These are phyloP conservation scores for Vicugna pacos DNA, from an alignment of 2,113 vertebrate genomes.

Conservation along the genomic window DNA sequence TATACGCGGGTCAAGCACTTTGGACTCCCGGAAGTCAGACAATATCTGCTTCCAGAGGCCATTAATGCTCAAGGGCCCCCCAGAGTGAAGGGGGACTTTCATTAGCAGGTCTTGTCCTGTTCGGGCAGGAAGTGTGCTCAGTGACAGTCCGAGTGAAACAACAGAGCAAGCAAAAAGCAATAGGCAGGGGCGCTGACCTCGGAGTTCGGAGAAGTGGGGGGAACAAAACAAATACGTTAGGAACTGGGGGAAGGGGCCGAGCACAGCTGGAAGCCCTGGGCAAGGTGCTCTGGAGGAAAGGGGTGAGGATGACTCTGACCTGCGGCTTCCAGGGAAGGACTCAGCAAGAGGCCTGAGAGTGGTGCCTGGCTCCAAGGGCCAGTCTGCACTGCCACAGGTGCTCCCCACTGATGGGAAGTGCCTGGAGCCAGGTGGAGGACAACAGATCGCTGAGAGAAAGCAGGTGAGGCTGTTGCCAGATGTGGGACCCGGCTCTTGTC, in stretches of 20 bases:
- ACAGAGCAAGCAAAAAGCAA: neutral
- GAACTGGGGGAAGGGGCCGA: neutral
- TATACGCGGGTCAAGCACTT: slow-evolving; percentile 31
- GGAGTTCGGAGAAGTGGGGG: neutral
- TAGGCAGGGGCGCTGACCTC: slow-evolving; percentile 1
- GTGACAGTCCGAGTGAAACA: slow-evolving; percentile 17
- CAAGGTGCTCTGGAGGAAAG: neutral
- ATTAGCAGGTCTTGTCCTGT: neutral
- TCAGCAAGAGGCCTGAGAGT: too few relatives aligned
- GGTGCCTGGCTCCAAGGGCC: fast-evolving
- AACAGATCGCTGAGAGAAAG: neutral
- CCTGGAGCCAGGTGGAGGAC: fast-evolving
- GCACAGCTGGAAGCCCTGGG: neutral
- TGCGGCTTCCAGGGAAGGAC: neutral
- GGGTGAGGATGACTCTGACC: too few relatives aligned
- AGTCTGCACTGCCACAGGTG: neutral
- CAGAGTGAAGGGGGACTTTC: slow-evolving; percentile 22
- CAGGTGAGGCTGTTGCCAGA: neutral
- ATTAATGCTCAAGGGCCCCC: neutral
- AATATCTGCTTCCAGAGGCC: slow-evolving; percentile 27
- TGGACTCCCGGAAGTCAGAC: slow-evolving; percentile 28
- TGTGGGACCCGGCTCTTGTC: neutral
- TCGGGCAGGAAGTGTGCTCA: slow-evolving; percentile 23
- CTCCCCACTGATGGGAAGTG: fast-evolving
- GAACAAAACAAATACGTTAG: neutral